phyloP scores from a whole-genome alignment of 2,113 vertebrate species.

The Eleginops maclovinus region DNA sequence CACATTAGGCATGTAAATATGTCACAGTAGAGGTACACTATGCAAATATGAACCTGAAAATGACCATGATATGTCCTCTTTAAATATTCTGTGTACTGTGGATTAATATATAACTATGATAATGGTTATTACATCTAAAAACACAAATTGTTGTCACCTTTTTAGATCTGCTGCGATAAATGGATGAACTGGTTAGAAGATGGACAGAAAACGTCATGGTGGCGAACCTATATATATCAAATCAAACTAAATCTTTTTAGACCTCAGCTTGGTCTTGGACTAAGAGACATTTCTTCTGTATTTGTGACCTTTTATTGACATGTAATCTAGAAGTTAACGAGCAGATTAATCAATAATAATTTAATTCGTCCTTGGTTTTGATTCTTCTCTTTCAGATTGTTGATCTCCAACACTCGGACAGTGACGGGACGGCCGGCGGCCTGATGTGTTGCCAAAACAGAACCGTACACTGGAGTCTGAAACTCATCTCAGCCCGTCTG shows the following conservation, averaged over 20 bases:
- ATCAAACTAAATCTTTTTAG: too few species aligned
- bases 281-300: too few species aligned
- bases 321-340: too few species aligned
- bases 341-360: background rate
- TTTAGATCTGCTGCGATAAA: background rate
- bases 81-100: too few species aligned
- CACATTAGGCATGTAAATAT: too few species aligned
- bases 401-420: conserved; percentile 53
- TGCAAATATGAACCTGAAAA: too few species aligned
- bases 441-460: conserved; percentile 64
- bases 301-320: too few species aligned
- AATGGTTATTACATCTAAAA: background rate
- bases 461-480: conserved; percentile 49
- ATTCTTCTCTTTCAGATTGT: conserved; percentile 72
- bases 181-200: background rate
- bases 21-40: too few species aligned
- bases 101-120: background rate
- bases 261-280: too few species aligned
- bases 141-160: background rate
- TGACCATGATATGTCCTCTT: too few species aligned
- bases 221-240: too few species aligned
- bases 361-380: conserved; percentile 15
- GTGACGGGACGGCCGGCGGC: conserved; percentile 30
- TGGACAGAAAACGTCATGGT: background rate
- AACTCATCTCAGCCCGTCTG: conserved; percentile 62